phyloP scores from a whole-genome alignment of 2,797 vertebrate genomes.

The Microctenopoma steveboyesi region DNA sequence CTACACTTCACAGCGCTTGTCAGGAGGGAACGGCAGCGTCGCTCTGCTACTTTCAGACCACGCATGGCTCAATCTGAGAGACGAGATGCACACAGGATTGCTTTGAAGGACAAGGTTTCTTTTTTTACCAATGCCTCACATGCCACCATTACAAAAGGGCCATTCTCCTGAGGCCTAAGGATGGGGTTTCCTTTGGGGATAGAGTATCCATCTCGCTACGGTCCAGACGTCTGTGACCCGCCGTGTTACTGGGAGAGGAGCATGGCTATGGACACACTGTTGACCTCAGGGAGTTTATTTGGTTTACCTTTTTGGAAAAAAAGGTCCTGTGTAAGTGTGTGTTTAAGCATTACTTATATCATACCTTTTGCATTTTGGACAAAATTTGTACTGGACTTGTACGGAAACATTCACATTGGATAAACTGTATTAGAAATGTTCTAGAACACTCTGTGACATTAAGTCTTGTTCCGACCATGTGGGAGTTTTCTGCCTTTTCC shows the following conservation, averaged over 20 bases:
- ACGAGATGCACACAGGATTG: constrained; percentile 15
- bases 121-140: constrained; percentile 54
- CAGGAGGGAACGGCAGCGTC: not conserved
- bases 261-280: constrained; percentile 7
- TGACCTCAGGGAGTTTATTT: constrained; percentile 33
- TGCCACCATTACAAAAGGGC: constrained; percentile 71
- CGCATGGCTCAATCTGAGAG: constrained; percentile 16
- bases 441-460: not conserved
- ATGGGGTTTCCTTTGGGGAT: constrained; percentile 77
- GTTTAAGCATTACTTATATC: not conserved
- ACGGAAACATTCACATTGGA: not conserved
- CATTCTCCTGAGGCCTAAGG: constrained; percentile 64
- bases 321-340: not conserved
- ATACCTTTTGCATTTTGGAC: not conserved
- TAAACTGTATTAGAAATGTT: not conserved
- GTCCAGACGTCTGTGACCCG: constrained; percentile 52
- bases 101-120: constrained; percentile 45
- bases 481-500: constrained; percentile 67
- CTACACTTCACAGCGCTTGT: constrained; percentile 7
- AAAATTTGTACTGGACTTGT: not conserved
- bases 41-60: constrained; percentile 1
- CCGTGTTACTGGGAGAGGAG: constrained; percentile 21
- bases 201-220: constrained; percentile 65
- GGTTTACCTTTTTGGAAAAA: constrained; percentile 2
- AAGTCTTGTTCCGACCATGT: constrained; percentile 38